phyloP scores from a whole-genome alignment of 2,113 vertebrate genomes.

The Colaptes auratus region DNA sequence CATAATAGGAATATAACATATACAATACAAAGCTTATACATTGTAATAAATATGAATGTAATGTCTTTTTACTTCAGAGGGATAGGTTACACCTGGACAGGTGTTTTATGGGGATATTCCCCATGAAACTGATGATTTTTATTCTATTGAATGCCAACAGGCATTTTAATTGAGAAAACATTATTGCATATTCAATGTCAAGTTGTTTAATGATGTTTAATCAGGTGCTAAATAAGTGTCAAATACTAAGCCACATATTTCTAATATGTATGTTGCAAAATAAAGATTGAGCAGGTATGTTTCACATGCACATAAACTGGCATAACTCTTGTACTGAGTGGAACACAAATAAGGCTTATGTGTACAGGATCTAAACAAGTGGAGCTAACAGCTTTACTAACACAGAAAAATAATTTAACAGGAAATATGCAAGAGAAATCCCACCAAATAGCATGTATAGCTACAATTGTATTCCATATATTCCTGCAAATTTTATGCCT shows the following conservation, averaged over 20 bases:
- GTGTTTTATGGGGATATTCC: neutral
- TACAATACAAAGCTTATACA: neutral
- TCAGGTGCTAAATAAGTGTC: constrained; percentile 2
- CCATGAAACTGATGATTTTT: neutral
- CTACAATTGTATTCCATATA: neutral
- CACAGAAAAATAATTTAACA: neutral
- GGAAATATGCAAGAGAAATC: neutral
- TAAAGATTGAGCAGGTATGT: neutral
- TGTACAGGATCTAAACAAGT: neutral
- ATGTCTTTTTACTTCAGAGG: neutral
- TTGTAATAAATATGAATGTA: neutral
- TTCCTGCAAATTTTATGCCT: neutral
- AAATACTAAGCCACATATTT: neutral
- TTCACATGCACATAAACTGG: neutral
- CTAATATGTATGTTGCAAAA: neutral
- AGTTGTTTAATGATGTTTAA: constrained; percentile 8
- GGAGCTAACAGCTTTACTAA: neutral
- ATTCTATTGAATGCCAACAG: neutral
- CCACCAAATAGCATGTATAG: neutral
- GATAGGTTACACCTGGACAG: neutral
- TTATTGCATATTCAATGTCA: neutral
- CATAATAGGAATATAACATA: neutral
- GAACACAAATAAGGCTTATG: neutral
- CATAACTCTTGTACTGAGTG: neutral
- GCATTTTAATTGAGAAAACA: constrained; percentile 26